Percentiles rank a stretch among this genome's conserved stretches.
phyloP scores from a whole-genome alignment of 2,888 invertebrate species.

The Cancer borealis region DNA sequence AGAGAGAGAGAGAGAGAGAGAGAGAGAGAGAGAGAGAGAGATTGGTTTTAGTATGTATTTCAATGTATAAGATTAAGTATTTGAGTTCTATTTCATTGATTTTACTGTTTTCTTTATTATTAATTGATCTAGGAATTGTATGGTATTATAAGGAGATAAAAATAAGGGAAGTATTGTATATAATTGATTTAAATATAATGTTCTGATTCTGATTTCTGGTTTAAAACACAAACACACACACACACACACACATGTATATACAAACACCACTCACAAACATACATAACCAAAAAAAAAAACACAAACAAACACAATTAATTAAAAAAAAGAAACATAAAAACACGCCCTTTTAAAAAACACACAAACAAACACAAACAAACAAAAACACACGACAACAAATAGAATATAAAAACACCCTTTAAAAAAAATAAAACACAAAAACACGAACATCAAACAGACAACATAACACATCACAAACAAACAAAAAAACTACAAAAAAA shows the following conservation, averaged over 20 bases:
- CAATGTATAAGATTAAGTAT: too few species aligned
- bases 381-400: not conserved
- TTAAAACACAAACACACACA: too few species aligned
- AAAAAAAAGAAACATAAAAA: not conserved
- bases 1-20: slow-evolving; percentile 21
- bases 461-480: not conserved
- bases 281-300: not conserved
- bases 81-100: too few species aligned
- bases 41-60: not conserved
- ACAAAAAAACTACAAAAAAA: not conserved
- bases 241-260: too few species aligned
- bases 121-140: too few species aligned
- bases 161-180: too few species aligned
- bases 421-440: not conserved
- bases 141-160: too few species aligned
- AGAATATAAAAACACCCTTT: not conserved
- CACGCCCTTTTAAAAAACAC: too few species aligned
- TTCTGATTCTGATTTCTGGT: too few species aligned
- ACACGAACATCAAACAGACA: not conserved
- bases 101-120: too few species aligned
- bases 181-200: too few species aligned
- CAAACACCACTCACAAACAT: too few species aligned
- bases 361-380: not conserved
- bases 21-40: not conserved
- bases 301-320: not conserved